Evolutionary conservation across 35 echinoderm and acorn worm genomes (phyloP), one percentile per base, ranked within the genome.

Genomic region (Apostichopus japonicus): DNA sequence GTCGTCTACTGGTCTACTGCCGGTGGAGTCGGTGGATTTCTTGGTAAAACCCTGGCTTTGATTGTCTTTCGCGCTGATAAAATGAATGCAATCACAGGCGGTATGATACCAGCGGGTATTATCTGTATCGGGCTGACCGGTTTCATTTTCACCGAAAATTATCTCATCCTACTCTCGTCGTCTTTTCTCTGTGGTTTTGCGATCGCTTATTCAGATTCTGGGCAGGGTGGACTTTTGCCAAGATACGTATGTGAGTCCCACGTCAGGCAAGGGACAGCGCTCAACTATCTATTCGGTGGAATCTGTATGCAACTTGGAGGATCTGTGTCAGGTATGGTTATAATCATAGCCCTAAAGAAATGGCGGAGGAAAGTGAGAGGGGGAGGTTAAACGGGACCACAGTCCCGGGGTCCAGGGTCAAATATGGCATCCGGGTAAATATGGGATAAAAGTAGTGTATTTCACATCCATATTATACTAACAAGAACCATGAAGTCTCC

Each of bases 1-100:
- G 25, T 27, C 0, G 90, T 91, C 1, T 91, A 78, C 54, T 72
- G 78, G 5, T 91, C 90, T 5, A 91, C 90, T 7, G 27, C 76
- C 6, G 90, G 90, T 14, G 90, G 90, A 10, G 56, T 91, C 55
- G 90, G 90, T 1, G 90, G 90, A 78, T 78, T 91, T 25, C 11
- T 14, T 6, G 90, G 90, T 0, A 91, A 91, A 79, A 2, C 58
- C 11, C 6, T 53, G 0, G 90, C 90, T 13, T 51, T 91, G 16
- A 53, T 24, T 10, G 4, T 91, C 3, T 91, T 88, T 88, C 51
- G 44, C 6, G 70, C 11, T 4, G 27, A 73, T 51, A 71, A 73
- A 73, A 88, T 88, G 86, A 88, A 88, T 54, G 24, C 62, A 6
- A 88, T 88, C 19, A 88, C 63, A 4, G 86, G 61, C 27, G 86